A percentile compares a stretch with the other conserved stretches of the same genome.
Conservation (phyloP, 92 coral and sea anemone genomes). For the Palythoa grandiflora region DNA sequence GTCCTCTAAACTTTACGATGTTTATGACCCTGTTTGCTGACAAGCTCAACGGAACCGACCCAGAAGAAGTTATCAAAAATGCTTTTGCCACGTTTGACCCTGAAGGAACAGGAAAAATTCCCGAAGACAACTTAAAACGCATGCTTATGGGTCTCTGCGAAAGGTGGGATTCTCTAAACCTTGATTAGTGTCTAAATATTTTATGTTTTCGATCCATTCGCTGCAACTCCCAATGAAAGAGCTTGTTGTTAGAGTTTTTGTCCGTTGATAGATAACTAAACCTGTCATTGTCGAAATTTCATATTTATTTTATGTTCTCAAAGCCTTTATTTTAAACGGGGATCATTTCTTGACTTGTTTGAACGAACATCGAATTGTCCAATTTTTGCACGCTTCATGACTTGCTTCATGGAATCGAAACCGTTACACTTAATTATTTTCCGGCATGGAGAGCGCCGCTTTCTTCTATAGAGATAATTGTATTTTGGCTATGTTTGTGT, state of each 20-base stretch:
- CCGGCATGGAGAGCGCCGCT: too few relatives aligned
- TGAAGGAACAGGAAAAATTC: slow-evolving; percentile 78
- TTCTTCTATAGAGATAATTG: too few relatives aligned
- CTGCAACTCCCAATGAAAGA: not conserved
- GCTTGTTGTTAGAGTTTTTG: not conserved
- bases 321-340: not conserved
- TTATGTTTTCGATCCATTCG: not conserved
- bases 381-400: not conserved
- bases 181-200: not conserved
- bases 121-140: slow-evolving; percentile 80
- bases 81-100: slow-evolving; percentile 91
- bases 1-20: slow-evolving; percentile 98
- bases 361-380: not conserved
- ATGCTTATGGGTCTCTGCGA: slow-evolving; percentile 88
- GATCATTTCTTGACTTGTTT: not conserved
- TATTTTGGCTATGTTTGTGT: too few relatives aligned
- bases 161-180: slow-evolving; percentile 64
- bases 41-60: slow-evolving; percentile 96
- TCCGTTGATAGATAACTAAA: not conserved
- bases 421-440: too few relatives aligned
- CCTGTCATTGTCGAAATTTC: not conserved
- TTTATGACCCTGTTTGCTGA: slow-evolving; percentile 95
- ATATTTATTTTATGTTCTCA: not conserved
- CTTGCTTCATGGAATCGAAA: not conserved
- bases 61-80: slow-evolving; percentile 92